Evolutionary conservation across 2,888 invertebrate species (phyloP).

Genomic region (Parapristionchus giblindavisi): DNA sequence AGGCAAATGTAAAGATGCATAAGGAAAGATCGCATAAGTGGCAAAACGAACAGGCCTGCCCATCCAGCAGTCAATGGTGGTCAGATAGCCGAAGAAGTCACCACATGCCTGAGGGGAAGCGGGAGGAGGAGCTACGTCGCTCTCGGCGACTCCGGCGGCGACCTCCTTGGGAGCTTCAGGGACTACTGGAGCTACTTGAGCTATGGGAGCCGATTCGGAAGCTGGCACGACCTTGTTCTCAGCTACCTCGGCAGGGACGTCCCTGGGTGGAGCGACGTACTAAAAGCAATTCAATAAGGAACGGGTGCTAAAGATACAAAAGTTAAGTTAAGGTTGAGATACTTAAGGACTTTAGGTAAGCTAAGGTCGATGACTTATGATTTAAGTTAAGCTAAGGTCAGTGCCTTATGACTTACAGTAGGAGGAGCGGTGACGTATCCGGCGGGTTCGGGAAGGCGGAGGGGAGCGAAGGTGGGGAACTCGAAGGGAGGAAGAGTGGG

Average conservation of each 20-base stretch:
- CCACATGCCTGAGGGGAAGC: slow-evolving; percentile 1
- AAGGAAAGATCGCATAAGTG: too few species aligned
- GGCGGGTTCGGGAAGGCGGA: not conserved
- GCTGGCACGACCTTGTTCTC: not conserved
- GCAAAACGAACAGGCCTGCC: too few species aligned
- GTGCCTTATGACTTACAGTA: not conserved
- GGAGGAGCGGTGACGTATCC: slow-evolving; percentile 35
- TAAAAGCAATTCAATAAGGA: too few species aligned
- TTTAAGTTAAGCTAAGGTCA: not conserved
- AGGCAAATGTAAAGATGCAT: too few species aligned
- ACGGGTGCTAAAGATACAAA: too few species aligned
- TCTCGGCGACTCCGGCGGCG: not conserved
- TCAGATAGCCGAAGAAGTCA: slow-evolving; percentile 26
- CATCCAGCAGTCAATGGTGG: slow-evolving; percentile 14
- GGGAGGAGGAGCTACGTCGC: not conserved
- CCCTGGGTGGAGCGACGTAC: not conserved
- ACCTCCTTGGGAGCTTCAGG: not conserved
- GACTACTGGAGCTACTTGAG: slow-evolving; percentile 11
- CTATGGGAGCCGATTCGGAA: not conserved
- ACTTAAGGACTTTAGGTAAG: too few species aligned
- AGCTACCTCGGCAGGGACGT: not conserved
- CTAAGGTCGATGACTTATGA: too few species aligned
- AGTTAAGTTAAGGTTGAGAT: too few species aligned
- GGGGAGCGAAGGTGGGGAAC: slow-evolving; percentile 29
- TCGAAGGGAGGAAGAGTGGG: slow-evolving; percentile 31